Evolutionary conservation across 1,140 invertebrate genomes (phyloP), one percentile per base, ranked within the genome.

Genomic region (Orchesella cincta): DNA sequence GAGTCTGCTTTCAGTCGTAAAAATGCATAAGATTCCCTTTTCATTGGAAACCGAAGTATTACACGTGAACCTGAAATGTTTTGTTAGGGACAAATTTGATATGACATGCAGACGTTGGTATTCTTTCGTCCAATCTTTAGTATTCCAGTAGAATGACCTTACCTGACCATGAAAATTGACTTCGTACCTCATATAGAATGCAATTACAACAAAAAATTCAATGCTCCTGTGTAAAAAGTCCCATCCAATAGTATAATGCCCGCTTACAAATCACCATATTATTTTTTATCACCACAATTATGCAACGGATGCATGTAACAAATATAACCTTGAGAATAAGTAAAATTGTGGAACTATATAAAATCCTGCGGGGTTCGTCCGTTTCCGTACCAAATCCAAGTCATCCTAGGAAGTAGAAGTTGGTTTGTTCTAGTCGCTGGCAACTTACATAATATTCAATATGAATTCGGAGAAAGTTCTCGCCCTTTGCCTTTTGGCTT

Each of bases 241-340:
- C n/a, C n/a, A n/a, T n/a, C n/a, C n/a, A n/a, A n/a, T n/a, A n/a
- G n/a, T 26, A 67, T 29, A 67, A 31, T 67, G 62, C 62, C 62
- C 62, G 62, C 62, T 67, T 67, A 67, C 62, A 31, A 67, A 67
- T 67, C 12, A 67, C 33, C 3, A 67, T 18, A 67, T 67, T 67
- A 67, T 67, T 67, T 33, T 23, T 33, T 67, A 67, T 2, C 8
- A 8, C 26, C 23, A 26, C 54, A 57, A 12, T 23, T 57, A 8
- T 46, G 39, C 5, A 46, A 46, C 5, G 8, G 8, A 57, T 57
- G 52, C 52, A 57, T 14, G 14, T 14, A 14, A 57, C 23, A 23
- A 57, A 14, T 23, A 12, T 3, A 57, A 57, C 8, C 52, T 18
- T 18, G 52, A 23, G 23, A n/a, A n/a, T n/a, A n/a, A 57, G 52